Evolutionary conservation across 2,113 vertebrate species (phyloP), one percentile per base, ranked within the genome.

Genomic region (Lonchura striata): DNA sequence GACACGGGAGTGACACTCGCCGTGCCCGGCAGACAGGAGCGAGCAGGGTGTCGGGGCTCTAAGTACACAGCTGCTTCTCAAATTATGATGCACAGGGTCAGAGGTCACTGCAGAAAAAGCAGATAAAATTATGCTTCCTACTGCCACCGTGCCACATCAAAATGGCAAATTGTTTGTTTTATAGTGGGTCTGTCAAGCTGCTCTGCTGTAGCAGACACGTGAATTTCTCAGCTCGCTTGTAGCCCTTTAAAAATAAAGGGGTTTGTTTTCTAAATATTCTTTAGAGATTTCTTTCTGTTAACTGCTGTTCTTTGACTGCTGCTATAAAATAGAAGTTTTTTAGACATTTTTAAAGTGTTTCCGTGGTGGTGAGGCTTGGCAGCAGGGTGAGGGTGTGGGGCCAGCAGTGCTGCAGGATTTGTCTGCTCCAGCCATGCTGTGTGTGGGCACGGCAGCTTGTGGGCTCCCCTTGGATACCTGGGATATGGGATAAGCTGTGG

Each of bases 51-150:
- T 30, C 71, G 66, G 33, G 87, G 94, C 83, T 88, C 88, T 59
- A 52, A 92, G 89, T 33, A 79, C 91, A 94, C 95, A 97, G 94
- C 95, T 97, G 97, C 93, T 97, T 91, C 94, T 96, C 81, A 63
- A 74, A 90, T 96, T 90, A 88, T 96, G 82, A 87, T 82, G 77
- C 85, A 41, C 6, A 47, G 78, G 87, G 91, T 90, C 96, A 96
- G 89, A 79, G 95, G 95, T 96, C 94, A 86, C 64, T 37, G 72
- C 78, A 95, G 93, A 88, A 92, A 96, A 95, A 97, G 92, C 92
- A 96, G 95, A 90, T 90, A 85, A 96, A 96, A 79, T 95, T 91
- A 91, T 95, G 84, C 82, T 94, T 87, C 88, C 87, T 83, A 22
- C 87, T 47, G 59, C 86, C 80, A 71, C 76, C n/a, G 1, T 6